Evolutionary conservation across 2,113 vertebrate species (phyloP).

Genomic region (Brachyhypopomus occidentalis): DNA sequence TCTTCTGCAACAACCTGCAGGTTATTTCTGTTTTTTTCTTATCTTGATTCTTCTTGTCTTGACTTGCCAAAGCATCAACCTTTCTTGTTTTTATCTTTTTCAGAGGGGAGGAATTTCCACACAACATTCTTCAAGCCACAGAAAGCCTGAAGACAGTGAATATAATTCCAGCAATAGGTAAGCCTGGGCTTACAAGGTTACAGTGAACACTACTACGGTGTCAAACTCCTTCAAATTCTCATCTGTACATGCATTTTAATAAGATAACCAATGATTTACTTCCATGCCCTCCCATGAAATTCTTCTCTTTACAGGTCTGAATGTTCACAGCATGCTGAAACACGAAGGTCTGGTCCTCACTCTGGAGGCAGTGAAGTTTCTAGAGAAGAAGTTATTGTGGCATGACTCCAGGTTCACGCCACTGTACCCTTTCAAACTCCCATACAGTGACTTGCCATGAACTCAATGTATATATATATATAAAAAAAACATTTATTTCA

Average conservation of each 20-base stretch:
- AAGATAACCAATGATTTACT: too few species aligned
- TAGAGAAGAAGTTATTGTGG: conserved; percentile 89
- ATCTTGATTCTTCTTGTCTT: not conserved
- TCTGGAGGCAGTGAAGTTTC: conserved; percentile 74
- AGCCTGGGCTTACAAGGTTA: conserved; percentile 43
- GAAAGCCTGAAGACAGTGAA: conserved; percentile 77
- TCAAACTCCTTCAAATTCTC: not conserved
- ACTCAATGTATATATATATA: conserved; percentile 19
- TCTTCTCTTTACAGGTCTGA: conserved; percentile 75
- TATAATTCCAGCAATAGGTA: conserved; percentile 84
- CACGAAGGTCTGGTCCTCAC: conserved; percentile 83
- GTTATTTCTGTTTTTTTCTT: not conserved
- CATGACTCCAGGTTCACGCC: conserved; percentile 74
- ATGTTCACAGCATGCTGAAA: conserved; percentile 88
- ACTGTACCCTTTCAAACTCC: conserved; percentile 80
- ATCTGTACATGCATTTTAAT: too few species aligned
- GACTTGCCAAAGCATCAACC: too few species aligned
- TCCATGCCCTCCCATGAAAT: too few species aligned
- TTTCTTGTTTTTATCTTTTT: not conserved
- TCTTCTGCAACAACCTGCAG: not conserved
- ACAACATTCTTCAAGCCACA: conserved; percentile 76
- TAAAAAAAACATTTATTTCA: conserved; percentile 57
- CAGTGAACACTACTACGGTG: not conserved
- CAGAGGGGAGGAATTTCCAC: conserved; percentile 79
- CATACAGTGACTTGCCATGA: conserved; percentile 79